phyloP scores from a whole-genome alignment of 2,797 vertebrate genomes.

The Poeciliopsis infans region DNA sequence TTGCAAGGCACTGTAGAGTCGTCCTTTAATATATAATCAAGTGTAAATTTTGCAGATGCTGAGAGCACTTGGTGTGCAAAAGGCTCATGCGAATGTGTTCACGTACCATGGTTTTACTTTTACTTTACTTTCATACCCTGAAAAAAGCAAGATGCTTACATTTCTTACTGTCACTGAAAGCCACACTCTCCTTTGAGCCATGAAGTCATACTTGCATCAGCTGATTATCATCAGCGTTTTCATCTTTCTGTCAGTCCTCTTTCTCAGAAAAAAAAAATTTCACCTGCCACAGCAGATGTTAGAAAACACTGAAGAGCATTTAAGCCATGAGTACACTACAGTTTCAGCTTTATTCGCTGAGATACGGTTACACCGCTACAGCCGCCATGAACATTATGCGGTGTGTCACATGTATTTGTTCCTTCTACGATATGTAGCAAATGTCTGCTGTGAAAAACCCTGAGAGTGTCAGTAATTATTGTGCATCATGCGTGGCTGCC shows the following conservation, averaged over 20 bases:
- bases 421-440: background rate
- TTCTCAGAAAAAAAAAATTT: conserved; percentile 9
- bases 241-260: conserved; percentile 12
- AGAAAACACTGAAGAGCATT: conserved; percentile 17
- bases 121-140: background rate
- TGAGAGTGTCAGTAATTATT: background rate
- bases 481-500: background rate
- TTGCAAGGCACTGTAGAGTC: background rate
- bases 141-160: background rate
- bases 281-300: conserved; percentile 2
- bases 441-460: background rate
- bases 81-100: background rate
- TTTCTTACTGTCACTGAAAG: conserved; percentile 1
- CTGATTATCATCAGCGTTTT: conserved; percentile 24
- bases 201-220: conserved; percentile 31
- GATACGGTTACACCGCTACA: conserved; percentile 1
- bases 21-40: background rate
- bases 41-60: background rate
- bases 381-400: background rate
- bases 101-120: conserved; percentile 1
- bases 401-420: background rate
- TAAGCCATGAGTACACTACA: conserved; percentile 3
- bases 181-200: conserved; percentile 12
- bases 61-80: background rate
- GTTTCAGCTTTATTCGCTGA: conserved; percentile 8